phyloP scores from a whole-genome alignment of 2,113 vertebrate genomes.

The Chinchilla lanigera region DNA sequence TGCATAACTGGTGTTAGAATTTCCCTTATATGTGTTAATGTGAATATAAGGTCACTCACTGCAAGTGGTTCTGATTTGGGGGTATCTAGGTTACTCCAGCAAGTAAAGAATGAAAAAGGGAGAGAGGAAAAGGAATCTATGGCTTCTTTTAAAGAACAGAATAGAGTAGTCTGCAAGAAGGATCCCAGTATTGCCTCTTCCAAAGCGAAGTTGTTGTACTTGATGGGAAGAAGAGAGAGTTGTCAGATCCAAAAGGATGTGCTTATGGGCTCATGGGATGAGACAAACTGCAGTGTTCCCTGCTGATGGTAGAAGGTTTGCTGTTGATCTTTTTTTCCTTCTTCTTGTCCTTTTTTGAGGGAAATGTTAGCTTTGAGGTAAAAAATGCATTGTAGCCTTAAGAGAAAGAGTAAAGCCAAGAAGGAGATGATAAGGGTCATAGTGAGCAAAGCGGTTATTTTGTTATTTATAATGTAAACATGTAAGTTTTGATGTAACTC shows the following conservation, averaged over 20 bases:
- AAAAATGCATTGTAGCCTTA: neutral
- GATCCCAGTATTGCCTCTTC: neutral
- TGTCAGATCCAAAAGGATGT: neutral
- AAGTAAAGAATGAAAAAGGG: neutral
- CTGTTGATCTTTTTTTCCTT: neutral
- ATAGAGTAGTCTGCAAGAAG: neutral
- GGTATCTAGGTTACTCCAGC: neutral
- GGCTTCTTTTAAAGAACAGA: neutral
- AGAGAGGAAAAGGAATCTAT: neutral
- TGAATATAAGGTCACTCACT: neutral
- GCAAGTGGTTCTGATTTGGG: neutral
- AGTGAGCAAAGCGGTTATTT: neutral
- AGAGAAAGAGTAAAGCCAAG: neutral
- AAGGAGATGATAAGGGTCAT: neutral
- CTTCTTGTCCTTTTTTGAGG: neutral
- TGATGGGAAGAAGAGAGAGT: neutral
- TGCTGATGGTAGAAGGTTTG: neutral
- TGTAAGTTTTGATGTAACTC: neutral
- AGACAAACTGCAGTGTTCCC: neutral
- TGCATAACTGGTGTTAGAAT: neutral
- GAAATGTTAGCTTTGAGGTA: neutral
- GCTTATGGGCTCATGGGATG: neutral
- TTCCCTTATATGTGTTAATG: neutral
- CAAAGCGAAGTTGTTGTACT: neutral
- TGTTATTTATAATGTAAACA: neutral